Conservation (phyloP, 2,797 vertebrate genomes). For the Calcarius lapponicus region DNA sequence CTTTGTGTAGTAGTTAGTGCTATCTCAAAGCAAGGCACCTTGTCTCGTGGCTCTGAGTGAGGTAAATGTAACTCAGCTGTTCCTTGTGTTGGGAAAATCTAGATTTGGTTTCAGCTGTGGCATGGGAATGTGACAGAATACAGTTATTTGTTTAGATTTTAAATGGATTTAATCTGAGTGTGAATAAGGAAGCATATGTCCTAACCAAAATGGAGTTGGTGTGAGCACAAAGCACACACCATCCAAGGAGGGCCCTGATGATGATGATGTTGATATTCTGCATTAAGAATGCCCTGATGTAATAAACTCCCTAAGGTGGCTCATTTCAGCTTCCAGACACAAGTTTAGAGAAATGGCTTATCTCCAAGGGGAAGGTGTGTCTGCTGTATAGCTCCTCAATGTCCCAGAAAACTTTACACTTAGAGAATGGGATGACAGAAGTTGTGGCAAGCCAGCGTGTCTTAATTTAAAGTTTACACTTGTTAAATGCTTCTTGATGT, state of each 20-base stretch:
- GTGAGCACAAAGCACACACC: not conserved
- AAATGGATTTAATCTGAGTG: not conserved
- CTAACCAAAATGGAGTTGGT: not conserved
- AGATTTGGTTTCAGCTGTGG: not conserved
- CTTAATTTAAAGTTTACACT: not conserved
- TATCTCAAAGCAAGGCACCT: not conserved
- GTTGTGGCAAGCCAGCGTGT: not conserved
- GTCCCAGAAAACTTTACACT: not conserved
- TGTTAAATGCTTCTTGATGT: not conserved
- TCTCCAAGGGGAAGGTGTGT: not conserved
- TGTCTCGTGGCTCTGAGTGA: not conserved
- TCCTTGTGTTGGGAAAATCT: not conserved
- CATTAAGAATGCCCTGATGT: not conserved
- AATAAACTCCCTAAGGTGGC: not conserved
- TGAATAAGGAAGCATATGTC: not conserved
- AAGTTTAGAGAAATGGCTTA: not conserved
- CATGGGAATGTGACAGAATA: not conserved
- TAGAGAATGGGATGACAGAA: not conserved
- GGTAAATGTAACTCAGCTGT: not conserved
- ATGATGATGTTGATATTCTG: not conserved
- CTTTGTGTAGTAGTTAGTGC: not conserved
- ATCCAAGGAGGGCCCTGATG: not conserved
- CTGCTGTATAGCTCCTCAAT: not conserved
- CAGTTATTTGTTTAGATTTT: not conserved
- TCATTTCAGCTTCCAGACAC: not conserved